Evolutionary conservation across 2,113 vertebrate species (phyloP).

Genomic region (Gracilinanus agilis): DNA sequence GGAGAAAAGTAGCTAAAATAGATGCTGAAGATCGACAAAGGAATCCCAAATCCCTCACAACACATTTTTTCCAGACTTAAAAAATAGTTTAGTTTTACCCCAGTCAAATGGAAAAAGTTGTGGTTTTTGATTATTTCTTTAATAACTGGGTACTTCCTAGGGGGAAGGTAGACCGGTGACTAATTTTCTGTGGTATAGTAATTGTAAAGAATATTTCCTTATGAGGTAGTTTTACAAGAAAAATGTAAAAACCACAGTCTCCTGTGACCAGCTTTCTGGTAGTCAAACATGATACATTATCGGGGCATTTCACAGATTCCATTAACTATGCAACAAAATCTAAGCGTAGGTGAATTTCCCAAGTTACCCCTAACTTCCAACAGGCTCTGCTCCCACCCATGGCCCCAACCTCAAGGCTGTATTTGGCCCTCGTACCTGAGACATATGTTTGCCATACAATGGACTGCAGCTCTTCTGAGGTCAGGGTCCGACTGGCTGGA

Average conservation of each 20-base stretch:
- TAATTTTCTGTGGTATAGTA: neutral
- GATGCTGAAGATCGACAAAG: slow-evolving; percentile 23
- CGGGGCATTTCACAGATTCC: neutral
- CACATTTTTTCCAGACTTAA: slow-evolving; percentile 23
- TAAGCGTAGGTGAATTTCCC: slow-evolving; percentile 22
- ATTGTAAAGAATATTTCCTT: slow-evolving; percentile 21
- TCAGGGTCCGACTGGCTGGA: slow-evolving; percentile 88
- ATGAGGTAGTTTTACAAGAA: slow-evolving; percentile 32
- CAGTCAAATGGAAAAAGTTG: slow-evolving; percentile 28
- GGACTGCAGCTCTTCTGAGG: slow-evolving; percentile 89
- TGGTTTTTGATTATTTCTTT: neutral
- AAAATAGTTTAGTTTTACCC: slow-evolving; percentile 3
- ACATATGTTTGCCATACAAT: slow-evolving; percentile 94
- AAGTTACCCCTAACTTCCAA: slow-evolving; percentile 40
- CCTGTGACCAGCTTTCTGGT: neutral
- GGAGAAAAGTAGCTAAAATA: slow-evolving; percentile 19
- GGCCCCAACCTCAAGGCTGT: neutral
- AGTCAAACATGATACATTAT: neutral
- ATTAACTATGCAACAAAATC: slow-evolving; percentile 12
- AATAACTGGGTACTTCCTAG: slow-evolving; percentile 10
- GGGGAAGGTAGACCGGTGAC: neutral
- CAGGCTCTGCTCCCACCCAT: neutral
- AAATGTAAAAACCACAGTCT: slow-evolving; percentile 47
- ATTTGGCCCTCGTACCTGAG: slow-evolving; percentile 86
- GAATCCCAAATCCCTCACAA: neutral